Percentiles rank a stretch among this genome's conserved stretches.
Conservation (phyloP, 2,888 invertebrate species). For the Graphium colonna region DNA sequence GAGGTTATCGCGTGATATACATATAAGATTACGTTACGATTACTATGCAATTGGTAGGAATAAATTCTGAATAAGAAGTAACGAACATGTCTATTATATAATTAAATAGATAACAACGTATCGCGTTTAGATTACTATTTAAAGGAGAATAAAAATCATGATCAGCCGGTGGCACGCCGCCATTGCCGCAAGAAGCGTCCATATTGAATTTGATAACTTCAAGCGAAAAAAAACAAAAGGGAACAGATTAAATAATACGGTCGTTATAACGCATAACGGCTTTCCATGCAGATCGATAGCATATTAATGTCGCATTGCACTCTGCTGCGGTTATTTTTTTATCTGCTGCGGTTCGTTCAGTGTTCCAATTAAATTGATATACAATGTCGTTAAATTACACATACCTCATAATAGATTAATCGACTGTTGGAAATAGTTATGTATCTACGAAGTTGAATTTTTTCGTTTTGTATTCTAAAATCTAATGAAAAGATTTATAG, state of each 20-base stretch:
- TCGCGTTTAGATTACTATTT: slow-evolving; percentile 22
- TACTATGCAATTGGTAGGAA: background rate
- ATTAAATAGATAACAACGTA: slow-evolving; percentile 4
- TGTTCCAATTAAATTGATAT: background rate
- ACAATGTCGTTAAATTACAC: background rate
- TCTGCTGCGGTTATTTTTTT: background rate
- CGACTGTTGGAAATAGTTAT: too few species aligned
- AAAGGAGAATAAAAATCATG: slow-evolving; percentile 24
- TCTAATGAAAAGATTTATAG: too few species aligned
- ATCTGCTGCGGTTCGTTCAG: background rate
- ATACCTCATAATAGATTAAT: too few species aligned
- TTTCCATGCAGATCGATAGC: background rate
- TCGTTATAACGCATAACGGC: slow-evolving; percentile 18
- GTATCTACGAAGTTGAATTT: too few species aligned
- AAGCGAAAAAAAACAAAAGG: slow-evolving; percentile 2
- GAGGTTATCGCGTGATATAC: background rate
- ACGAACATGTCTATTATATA: background rate
- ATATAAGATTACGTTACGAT: background rate
- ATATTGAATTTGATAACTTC: slow-evolving; percentile 10
- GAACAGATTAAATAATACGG: slow-evolving; percentile 1
- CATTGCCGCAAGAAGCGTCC: slow-evolving; percentile 32
- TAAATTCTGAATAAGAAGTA: background rate
- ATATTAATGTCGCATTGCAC: background rate
- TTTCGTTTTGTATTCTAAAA: too few species aligned
- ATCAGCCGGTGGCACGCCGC: slow-evolving; percentile 34